Conservation (phyloP, 2,113 vertebrate species). For the Cercocebus atys region DNA sequence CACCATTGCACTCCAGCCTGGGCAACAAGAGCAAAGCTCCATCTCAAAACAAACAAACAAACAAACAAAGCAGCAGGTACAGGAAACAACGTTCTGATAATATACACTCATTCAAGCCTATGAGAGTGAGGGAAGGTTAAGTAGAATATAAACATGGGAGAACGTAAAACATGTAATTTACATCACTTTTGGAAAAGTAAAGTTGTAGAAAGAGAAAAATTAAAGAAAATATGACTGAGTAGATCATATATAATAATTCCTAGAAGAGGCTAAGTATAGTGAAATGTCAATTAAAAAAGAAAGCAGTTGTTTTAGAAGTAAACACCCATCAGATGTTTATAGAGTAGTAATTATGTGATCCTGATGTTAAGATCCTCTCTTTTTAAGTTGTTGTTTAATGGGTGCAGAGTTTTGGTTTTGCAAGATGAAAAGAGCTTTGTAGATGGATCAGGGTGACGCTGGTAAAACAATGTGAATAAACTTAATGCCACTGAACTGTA, state of each 20-base stretch:
- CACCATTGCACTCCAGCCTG: no score
- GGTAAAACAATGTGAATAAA: no score
- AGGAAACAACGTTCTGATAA: not conserved
- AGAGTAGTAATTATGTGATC: not conserved
- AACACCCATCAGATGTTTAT: not conserved
- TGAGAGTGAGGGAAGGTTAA: not conserved
- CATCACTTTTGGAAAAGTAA: not conserved
- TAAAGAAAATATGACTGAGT: slow-evolving; percentile 2
- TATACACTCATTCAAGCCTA: not conserved
- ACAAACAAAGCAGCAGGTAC: not conserved
- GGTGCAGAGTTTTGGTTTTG: no score
- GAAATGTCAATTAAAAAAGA: slow-evolving; percentile 22
- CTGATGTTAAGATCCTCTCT: not conserved
- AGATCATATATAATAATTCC: slow-evolving; percentile 5
- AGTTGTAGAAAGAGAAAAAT: slow-evolving; percentile 25
- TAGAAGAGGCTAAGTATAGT: not conserved
- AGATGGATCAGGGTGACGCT: no score
- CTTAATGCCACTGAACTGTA: no score
- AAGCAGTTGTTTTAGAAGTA: slow-evolving; percentile 9
- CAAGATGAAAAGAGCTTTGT: no score
- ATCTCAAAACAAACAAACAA: no score
- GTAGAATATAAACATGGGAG: not conserved
- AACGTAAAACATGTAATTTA: not conserved
- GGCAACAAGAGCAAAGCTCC: no score
- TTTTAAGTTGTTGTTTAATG: not conserved